Conservation (phyloP, 1,140 invertebrate species). For the Hermetia illucens region DNA sequence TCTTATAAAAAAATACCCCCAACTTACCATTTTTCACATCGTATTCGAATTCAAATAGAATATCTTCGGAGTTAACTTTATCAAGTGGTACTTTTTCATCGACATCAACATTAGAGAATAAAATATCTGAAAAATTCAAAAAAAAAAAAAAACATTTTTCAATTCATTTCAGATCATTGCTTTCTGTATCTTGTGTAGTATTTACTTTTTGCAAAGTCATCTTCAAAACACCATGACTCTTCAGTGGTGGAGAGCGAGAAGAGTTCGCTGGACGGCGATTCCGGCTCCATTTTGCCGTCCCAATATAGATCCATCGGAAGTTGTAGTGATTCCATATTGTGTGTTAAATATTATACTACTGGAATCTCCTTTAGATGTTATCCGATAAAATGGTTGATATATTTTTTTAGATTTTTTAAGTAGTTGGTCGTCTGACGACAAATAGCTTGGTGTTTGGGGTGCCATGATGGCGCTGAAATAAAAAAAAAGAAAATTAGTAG, state of each 20-base stretch:
- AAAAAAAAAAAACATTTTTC: neutral
- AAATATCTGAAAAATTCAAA: constrained; percentile 3
- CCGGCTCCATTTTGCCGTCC: constrained; percentile 24
- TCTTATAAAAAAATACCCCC: no score
- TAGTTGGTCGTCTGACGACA: constrained; percentile 16
- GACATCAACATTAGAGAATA: neutral
- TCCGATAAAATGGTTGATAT: constrained; percentile 10
- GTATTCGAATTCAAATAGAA: constrained; percentile 18
- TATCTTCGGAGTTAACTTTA: constrained; percentile 12
- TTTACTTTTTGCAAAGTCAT: neutral
- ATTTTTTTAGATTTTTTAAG: constrained; percentile 4
- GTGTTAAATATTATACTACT: constrained; percentile 1
- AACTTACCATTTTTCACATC: constrained; percentile 20
- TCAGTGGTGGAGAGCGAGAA: constrained; percentile 15
- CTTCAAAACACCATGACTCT: neutral
- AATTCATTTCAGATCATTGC: neutral
- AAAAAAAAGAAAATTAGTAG: constrained; percentile 5
- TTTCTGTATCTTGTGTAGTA: neutral
- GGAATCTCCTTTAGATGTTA: constrained; percentile 8
- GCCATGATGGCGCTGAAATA: constrained; percentile 24
- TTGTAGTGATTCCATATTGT: constrained; percentile 21
- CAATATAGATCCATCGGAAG: constrained; percentile 23
- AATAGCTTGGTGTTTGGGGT: constrained; percentile 17
- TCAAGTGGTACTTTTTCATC: neutral
- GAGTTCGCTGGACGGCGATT: constrained; percentile 21